These are phyloP conservation scores for Agrypnus murinus DNA, from an alignment of 2,888 invertebrate genomes.

Conservation along the genomic window DNA sequence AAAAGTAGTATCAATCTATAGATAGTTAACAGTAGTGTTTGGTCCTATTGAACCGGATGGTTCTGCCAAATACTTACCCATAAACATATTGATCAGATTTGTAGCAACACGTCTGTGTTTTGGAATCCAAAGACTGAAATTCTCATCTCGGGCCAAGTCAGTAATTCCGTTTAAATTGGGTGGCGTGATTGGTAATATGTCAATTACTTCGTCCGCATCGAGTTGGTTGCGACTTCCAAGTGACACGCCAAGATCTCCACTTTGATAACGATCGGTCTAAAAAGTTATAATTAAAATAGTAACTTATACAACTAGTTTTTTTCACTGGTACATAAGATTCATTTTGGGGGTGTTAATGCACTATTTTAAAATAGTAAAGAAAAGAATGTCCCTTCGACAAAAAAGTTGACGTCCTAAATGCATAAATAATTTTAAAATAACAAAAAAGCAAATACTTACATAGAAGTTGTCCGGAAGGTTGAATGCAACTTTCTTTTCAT, in stretches of 20 bases:
- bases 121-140: constrained; percentile 85
- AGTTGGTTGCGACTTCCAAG: constrained; percentile 77
- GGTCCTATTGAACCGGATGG: no score
- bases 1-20: no score
- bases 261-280: constrained; percentile 74
- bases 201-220: constrained; percentile 73
- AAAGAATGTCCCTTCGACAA: no score
- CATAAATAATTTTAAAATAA: no score
- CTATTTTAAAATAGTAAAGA: no score
- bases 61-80: no score
- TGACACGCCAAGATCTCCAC: constrained; percentile 74
- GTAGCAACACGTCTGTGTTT: constrained; percentile 82
- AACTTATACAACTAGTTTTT: no score
- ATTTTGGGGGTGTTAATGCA: no score
- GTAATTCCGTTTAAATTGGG: constrained; percentile 76
- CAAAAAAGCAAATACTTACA: constrained; percentile 74
- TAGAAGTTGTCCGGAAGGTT: constrained; percentile 76
- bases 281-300: no score
- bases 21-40: no score
- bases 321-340: no score
- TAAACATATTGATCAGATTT: constrained; percentile 79
- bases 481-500: constrained; percentile 76
- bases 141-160: constrained; percentile 75
- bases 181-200: constrained; percentile 72
- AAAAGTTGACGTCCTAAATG: no score